These are phyloP conservation scores for Amphilophus citrinellus DNA, from an alignment of 2,113 vertebrate species.

Conservation along the genomic window DNA sequence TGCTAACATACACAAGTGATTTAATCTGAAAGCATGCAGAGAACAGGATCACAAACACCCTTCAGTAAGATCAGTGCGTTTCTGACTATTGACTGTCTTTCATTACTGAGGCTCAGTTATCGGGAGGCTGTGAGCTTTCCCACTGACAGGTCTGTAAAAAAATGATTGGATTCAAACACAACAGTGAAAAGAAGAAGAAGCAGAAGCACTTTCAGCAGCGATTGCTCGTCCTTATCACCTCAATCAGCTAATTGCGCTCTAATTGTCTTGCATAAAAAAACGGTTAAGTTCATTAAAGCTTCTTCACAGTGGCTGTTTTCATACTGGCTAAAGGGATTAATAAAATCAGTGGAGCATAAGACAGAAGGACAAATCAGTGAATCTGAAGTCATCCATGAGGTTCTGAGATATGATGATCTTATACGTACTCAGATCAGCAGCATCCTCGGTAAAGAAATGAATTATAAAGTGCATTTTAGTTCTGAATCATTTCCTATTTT, in stretches of 20 bases:
- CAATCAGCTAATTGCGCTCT: slow-evolving; percentile 72
- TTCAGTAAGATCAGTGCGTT: slow-evolving; percentile 37
- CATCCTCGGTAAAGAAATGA: slow-evolving; percentile 54
- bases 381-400: slow-evolving; percentile 67
- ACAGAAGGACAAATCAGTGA: slow-evolving; percentile 58
- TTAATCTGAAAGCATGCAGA: slow-evolving; percentile 63
- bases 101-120: slow-evolving; percentile 54
- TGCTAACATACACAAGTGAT: slow-evolving; percentile 85
- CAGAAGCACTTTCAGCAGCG: slow-evolving; percentile 54
- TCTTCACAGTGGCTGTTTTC: slow-evolving; percentile 71
- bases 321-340: slow-evolving; percentile 74
- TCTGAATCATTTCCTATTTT: slow-evolving; percentile 78
- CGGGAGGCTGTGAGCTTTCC: slow-evolving; percentile 39
- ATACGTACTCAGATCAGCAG: slow-evolving; percentile 48
- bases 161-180: slow-evolving; percentile 51
- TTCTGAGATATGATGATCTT: slow-evolving; percentile 59
- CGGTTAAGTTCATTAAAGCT: slow-evolving; percentile 70
- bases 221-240: slow-evolving; percentile 74
- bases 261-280: slow-evolving; percentile 69
- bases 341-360: slow-evolving; percentile 58
- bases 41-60: slow-evolving; percentile 47
- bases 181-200: slow-evolving; percentile 52
- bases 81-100: slow-evolving; percentile 41
- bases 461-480: slow-evolving; percentile 76
- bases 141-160: slow-evolving; percentile 62